Base-by-base conservation (phyloP, 1,140 invertebrate species). In the Apocrypta bakeri region DNA sequence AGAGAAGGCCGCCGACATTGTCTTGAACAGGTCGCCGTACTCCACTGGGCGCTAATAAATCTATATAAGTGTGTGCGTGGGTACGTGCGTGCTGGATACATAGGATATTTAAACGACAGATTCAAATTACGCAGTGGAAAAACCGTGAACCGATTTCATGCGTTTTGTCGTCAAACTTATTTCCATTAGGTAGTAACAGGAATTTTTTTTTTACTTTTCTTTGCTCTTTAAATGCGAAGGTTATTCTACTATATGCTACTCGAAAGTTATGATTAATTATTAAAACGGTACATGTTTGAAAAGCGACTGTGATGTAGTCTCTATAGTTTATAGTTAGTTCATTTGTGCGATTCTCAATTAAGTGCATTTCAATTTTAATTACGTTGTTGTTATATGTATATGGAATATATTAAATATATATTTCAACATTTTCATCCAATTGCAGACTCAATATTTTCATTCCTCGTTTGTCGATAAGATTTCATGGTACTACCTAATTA, bases 1-100 rank as follows among this genome's bases (percentile, higher is more conserved):
- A 0, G 93, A 96, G 85, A 93, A 92, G 77, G 94, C 95, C 0
- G 94, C 93, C 0, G 93, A 95, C 74, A 86, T 96, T 63, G 94
- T 95, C 33, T 25, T 66, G 11, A 66, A 66, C 64, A 27, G 64
- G 64, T 66, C 24, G 27, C 25, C 27, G 25, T 27, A 21, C 48
- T 56, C 48, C 48, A 56, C 17, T 56, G n/a, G 48, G 48, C 48
- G 48, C 17, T 56, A 56, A 56, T 56, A 56, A 56, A 17, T 56
- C 21, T 56, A 56, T 7, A 56, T 56, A 56, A 21, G 1, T 4
- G 2, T n/a, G 1, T 56, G 1, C 14, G 2, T n/a, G 1, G 21
- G 8, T 56, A 56, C 6, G 21, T 9, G 33, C 3, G 33, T 2
- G 33, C 2, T 2, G 33, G 9, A 37, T 37, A 37, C 33, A 37